Conservation (phyloP, 2,113 vertebrate genomes). For the Sphaerodactylus townsendi region DNA sequence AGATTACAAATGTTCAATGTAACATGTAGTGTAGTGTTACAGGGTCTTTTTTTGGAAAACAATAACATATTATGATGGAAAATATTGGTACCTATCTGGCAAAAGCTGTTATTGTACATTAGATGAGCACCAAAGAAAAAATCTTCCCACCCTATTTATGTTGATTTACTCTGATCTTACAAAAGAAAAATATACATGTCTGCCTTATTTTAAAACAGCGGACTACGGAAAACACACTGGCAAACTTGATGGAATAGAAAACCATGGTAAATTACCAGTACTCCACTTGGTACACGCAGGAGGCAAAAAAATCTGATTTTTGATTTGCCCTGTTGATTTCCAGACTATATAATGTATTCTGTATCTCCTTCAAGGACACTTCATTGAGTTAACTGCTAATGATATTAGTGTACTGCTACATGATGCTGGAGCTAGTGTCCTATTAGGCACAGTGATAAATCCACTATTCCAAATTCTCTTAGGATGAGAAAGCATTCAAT, state of each 20-base stretch:
- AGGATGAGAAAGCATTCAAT: neutral
- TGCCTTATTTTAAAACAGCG: constrained; percentile 26
- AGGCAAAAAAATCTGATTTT: constrained; percentile 2
- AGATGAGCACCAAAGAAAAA: neutral
- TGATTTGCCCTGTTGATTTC: constrained; percentile 43
- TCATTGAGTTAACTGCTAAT: constrained; percentile 18
- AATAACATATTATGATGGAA: neutral
- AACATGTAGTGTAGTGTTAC: too few relatives aligned
- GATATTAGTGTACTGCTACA: constrained; percentile 18
- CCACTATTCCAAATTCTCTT: too few relatives aligned
- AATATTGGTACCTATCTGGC: neutral
- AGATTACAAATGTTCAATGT: too few relatives aligned
- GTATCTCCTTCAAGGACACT: constrained; percentile 28
- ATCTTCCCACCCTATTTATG: neutral
- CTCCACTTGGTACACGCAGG: neutral
- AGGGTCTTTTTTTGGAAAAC: neutral
- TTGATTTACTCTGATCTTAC: constrained; percentile 36
- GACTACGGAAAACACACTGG: neutral
- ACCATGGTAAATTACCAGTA: accelerated
- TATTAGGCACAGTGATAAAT: neutral
- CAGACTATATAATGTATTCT: too few relatives aligned
- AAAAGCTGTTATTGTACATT: neutral
- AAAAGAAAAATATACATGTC: neutral
- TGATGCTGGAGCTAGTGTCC: neutral
- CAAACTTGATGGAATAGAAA: constrained; percentile 13